Conservation (phyloP, 1,140 invertebrate species). For the Micrasema minimum region DNA sequence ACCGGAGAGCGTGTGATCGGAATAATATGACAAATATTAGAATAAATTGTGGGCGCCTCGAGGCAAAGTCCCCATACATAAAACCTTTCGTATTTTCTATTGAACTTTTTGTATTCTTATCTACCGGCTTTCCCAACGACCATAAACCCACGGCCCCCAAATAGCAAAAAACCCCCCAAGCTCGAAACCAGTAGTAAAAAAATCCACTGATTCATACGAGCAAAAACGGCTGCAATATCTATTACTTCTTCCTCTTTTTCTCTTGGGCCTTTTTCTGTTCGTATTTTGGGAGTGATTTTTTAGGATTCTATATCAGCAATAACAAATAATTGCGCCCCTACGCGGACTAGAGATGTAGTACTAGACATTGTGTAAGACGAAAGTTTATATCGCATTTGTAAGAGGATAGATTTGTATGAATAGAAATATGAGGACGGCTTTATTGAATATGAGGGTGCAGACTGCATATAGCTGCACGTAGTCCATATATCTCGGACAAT, state of each 20-base stretch:
- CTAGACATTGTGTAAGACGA: conserved; percentile 37
- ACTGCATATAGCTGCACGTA: conserved; percentile 14
- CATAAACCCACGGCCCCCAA: conserved; percentile 17
- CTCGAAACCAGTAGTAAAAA: background rate
- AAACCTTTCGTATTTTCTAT: conserved; percentile 43
- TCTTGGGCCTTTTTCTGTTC: background rate
- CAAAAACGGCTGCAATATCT: background rate
- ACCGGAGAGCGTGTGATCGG: conserved; percentile 40
- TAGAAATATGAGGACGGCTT: conserved; percentile 34
- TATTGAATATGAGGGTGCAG: conserved; percentile 38
- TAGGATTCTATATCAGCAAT: conserved; percentile 14
- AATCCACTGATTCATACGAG: background rate
- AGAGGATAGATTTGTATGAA: conserved; percentile 38
- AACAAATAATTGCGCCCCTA: conserved; percentile 43
- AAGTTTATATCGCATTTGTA: conserved; percentile 40
- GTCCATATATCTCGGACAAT: conserved; percentile 20
- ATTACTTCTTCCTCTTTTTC: background rate
- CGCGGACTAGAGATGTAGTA: conserved; percentile 24
- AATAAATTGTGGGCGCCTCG: conserved; percentile 47
- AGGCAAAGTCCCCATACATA: conserved; percentile 23
- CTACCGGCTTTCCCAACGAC: conserved; percentile 26
- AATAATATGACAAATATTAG: conserved; percentile 51
- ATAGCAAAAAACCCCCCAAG: background rate
- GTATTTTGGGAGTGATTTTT: conserved; percentile 7
- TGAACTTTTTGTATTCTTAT: conserved; percentile 50